Percentiles rank a stretch among this genome's conserved stretches.
These are phyloP conservation scores for Leptocoma aspasia DNA, from an alignment of 2,113 vertebrate species.

Conservation along the genomic window DNA sequence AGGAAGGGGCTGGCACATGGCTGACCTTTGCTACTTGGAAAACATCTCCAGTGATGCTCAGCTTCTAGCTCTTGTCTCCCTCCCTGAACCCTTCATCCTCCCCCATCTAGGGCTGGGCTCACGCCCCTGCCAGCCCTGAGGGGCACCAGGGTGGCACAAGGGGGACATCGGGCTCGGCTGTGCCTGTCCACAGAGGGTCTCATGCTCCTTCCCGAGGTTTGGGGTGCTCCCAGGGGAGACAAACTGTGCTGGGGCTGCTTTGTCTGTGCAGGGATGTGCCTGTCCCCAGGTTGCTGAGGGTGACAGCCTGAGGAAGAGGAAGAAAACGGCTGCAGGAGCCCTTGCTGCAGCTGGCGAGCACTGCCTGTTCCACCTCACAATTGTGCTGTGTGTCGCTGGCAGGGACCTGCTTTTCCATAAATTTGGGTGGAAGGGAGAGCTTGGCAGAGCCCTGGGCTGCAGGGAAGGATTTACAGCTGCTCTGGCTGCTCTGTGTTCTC, in stretches of 20 bases:
- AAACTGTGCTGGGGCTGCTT: background rate
- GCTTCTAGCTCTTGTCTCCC: background rate
- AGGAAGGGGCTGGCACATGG: background rate
- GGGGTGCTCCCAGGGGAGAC: rapidly evolving
- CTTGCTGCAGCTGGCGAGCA: background rate
- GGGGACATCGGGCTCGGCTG: background rate
- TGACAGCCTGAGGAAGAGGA: background rate
- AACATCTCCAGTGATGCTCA: background rate
- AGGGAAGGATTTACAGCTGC: conserved; percentile 49
- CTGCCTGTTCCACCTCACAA: background rate
- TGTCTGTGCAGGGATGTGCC: background rate
- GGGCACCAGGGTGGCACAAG: background rate
- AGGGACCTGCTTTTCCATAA: conserved; percentile 57
- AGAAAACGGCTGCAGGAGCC: background rate
- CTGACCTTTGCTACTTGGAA: background rate
- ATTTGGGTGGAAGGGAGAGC: conserved; percentile 57
- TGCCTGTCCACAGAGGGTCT: rapidly evolving
- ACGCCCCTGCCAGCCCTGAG: rapidly evolving
- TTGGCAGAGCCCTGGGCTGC: conserved; percentile 53
- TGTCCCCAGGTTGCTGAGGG: background rate
- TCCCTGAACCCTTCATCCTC: background rate
- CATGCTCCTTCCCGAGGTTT: rapidly evolving
- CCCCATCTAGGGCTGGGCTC: rapidly evolving
- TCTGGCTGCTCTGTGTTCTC: conserved; percentile 24
- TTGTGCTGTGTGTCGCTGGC: conserved; percentile 4